phyloP scores from a whole-genome alignment of 2,888 invertebrate genomes.

The Nomada goodeniana region DNA sequence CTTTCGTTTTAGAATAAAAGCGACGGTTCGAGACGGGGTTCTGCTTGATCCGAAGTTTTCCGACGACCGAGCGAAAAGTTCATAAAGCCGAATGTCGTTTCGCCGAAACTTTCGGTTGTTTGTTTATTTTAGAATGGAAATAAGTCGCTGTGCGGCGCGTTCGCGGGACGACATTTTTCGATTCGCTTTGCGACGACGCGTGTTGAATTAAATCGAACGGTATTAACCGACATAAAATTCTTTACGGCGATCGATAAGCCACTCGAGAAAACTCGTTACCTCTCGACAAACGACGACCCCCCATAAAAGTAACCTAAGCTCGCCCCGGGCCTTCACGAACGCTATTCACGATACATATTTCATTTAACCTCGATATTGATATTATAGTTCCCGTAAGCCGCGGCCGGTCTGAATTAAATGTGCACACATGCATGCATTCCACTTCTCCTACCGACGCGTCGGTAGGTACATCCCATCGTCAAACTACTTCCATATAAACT shows the following conservation, averaged over 20 bases:
- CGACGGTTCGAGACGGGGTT: neutral
- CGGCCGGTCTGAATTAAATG: neutral
- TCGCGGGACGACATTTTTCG: no score
- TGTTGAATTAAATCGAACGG: slow-evolving; percentile 20
- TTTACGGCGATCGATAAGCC: slow-evolving; percentile 14
- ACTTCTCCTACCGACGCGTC: neutral
- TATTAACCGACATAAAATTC: slow-evolving; percentile 13
- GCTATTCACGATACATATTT: neutral
- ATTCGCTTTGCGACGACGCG: neutral
- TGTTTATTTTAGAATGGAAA: slow-evolving; percentile 11
- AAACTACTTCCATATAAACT: no score
- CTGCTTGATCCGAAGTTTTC: slow-evolving; percentile 9
- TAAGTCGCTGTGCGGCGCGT: neutral
- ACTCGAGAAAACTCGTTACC: slow-evolving; percentile 15
- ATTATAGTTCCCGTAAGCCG: no score
- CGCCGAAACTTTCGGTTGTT: slow-evolving; percentile 1
- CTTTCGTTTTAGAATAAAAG: slow-evolving; percentile 6
- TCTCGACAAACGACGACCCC: neutral
- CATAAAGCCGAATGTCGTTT: neutral
- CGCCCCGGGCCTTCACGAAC: neutral
- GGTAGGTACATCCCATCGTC: neutral
- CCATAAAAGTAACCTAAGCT: neutral
- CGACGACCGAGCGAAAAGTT: slow-evolving; percentile 10
- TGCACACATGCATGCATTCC: neutral
- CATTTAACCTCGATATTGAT: neutral